Percentiles rank a stretch among this genome's conserved stretches.
Conservation (phyloP, 37 sponge, comb jelly and placozoan genomes). For the Geodia barretti region DNA sequence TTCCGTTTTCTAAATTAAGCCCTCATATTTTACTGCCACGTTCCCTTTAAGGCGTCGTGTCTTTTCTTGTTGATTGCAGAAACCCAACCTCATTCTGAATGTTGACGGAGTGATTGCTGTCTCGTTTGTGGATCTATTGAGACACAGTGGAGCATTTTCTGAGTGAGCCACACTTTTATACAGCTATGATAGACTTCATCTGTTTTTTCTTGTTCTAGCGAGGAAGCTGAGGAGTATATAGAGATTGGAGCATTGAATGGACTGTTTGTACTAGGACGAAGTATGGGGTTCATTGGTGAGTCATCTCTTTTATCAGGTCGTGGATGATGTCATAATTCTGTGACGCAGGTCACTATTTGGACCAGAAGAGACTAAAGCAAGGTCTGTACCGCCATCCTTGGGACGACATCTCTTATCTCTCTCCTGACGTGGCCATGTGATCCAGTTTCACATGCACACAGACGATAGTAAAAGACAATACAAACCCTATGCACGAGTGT, state of each 20-base stretch:
- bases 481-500: no score
- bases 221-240: conserved; percentile 90
- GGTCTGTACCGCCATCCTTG: conserved; percentile 98
- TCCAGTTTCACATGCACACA: no score
- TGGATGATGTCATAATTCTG: not conserved
- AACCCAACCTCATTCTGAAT: conserved; percentile 98
- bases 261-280: conserved; percentile 93
- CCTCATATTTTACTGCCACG: no score
- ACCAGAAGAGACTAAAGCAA: conserved; percentile 95
- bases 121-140: conserved; percentile 93
- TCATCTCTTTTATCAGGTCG: not conserved
- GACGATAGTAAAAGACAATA: no score
- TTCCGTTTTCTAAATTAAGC: not conserved
- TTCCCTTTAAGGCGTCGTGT: no score
- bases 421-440: conserved; percentile 43
- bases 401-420: conserved; percentile 97
- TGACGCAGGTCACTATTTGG: conserved; percentile 88
- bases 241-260: conserved; percentile 94
- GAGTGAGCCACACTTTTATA: conserved; percentile 30
- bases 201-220: conserved; percentile 40
- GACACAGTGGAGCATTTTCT: conserved; percentile 87
- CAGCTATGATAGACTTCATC: not conserved
- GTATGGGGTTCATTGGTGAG: conserved; percentile 94
- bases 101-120: conserved; percentile 96
- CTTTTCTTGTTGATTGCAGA: conserved; percentile 43